Evolutionary conservation across 2,797 vertebrate species (phyloP), one percentile per base, ranked within the genome.

Genomic region (Fratercula arctica): DNA sequence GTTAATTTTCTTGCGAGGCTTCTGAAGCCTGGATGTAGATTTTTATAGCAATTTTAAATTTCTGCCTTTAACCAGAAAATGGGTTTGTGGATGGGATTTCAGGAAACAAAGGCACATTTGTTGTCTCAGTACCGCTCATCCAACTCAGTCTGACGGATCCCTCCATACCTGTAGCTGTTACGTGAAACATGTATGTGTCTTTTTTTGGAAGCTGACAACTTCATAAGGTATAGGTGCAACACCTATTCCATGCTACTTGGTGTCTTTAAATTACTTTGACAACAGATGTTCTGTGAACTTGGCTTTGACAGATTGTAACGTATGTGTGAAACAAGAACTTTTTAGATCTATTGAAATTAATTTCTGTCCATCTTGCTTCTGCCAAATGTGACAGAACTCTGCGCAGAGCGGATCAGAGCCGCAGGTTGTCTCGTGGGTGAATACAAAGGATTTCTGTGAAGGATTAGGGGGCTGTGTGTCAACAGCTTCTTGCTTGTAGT

Each of bases 101-200:
- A 21, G 74, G 84, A 88, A 56, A 50, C 29, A 23, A 59, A 90
- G 25, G 33, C 8, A 1, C 5, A 2, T 66, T 69, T 66, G 4
- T 89, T 41, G 41, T 43, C 33, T 92, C 28, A 9, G 25, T 28
- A 19, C 51, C 9, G 31, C 48, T 77, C 20, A 35, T 63, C 24
- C 16, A 5, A 14, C 56, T 93, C 67, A 37, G 24, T 75, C 16
- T 25, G n/a, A 8, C 19, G 33, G 60, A 33, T 76, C 35, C 61
- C 6, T 69, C 64, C 35, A 16, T 54, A 59, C 13, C 50, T 59
- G 25, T 35, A 9, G 26, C 45, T 6, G 1, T 50, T 69, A 21
- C 0, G 4, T 48, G 60, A 66, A 85, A 74, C 17, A 8, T 0
- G 1, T n/a, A 4, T 33, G 13, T 29, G 8, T 76, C 39, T 41